phyloP scores from a whole-genome alignment of 1,140 invertebrate species.

The Holcopasites calliopsidis region DNA sequence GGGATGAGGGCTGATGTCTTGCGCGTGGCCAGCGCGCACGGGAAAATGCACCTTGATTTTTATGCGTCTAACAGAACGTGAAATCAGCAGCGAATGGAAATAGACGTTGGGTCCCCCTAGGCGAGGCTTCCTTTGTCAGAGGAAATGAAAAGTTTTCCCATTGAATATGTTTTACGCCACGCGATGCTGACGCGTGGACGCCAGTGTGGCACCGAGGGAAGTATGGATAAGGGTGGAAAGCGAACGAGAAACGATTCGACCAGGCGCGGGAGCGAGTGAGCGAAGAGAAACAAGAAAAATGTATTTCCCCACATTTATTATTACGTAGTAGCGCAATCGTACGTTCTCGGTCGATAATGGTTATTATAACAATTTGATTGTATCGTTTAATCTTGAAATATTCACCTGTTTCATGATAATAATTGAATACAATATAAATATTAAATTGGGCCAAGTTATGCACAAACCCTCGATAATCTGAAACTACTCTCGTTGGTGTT shows the following conservation, averaged over 20 bases:
- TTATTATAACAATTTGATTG: too few species aligned
- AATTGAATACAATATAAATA: too few species aligned
- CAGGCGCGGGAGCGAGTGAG: too few species aligned
- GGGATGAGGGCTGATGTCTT: neutral
- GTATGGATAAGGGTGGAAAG: neutral
- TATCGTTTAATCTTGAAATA: too few species aligned
- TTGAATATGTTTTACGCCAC: constrained; percentile 54
- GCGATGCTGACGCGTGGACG: constrained; percentile 4
- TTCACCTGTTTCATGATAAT: too few species aligned
- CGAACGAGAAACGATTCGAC: constrained; percentile 3
- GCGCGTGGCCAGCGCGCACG: constrained; percentile 13
- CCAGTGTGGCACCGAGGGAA: neutral
- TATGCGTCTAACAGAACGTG: constrained; percentile 56
- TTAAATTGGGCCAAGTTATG: too few species aligned
- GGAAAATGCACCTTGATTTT: constrained; percentile 61
- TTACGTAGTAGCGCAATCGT: too few species aligned
- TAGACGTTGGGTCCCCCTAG: constrained; percentile 36
- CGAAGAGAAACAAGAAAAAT: too few species aligned
- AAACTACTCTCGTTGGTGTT: too few species aligned
- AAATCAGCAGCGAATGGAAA: constrained; percentile 65
- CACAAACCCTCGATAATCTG: too few species aligned
- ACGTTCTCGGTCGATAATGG: too few species aligned
- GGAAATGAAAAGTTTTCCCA: constrained; percentile 62
- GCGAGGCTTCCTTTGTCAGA: constrained; percentile 52
- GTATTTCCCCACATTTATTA: too few species aligned